phyloP scores from a whole-genome alignment of 2,888 invertebrate genomes.

The Macrophya alboannulata region DNA sequence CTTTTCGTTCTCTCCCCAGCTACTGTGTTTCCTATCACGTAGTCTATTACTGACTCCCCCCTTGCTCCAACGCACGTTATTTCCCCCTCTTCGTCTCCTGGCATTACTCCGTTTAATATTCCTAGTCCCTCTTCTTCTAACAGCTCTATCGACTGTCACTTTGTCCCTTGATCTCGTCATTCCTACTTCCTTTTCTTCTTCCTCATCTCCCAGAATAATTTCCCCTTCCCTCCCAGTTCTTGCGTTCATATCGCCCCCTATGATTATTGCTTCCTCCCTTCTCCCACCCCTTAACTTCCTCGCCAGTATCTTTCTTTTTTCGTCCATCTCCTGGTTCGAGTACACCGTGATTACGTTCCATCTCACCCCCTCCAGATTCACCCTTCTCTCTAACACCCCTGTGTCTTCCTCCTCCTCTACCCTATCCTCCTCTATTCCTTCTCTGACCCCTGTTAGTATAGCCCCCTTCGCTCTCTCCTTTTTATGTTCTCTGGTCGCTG shows the following conservation, averaged over 20 bases:
- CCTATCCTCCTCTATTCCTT: constrained; percentile 45
- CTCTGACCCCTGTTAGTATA: constrained; percentile 54
- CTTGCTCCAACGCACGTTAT: background rate
- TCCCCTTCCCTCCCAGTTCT: constrained; percentile 25
- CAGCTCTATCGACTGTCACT: background rate
- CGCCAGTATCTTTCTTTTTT: background rate
- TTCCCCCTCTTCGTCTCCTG: constrained; percentile 57
- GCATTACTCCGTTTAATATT: constrained; percentile 53
- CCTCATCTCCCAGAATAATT: background rate
- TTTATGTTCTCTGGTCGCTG: background rate
- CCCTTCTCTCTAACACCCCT: background rate
- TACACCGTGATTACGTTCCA: constrained; percentile 47
- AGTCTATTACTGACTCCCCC: constrained; percentile 52
- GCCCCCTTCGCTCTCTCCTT: constrained; percentile 50
- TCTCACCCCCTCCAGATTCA: background rate
- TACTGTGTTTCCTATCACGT: constrained; percentile 14
- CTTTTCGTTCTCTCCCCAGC: background rate
- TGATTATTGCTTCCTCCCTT: constrained; percentile 30
- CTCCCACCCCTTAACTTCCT: background rate
- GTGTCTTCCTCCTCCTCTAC: no score
- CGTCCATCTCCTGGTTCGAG: constrained; percentile 17
- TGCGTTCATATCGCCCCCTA: constrained; percentile 54
- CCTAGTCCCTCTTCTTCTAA: constrained; percentile 47
- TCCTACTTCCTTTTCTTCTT: background rate
- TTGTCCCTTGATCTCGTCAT: constrained; percentile 57